Evolutionary conservation across 2,888 invertebrate species (phyloP), one percentile per base, ranked within the genome.

Genomic region (Cyrtodaria siliqua): DNA sequence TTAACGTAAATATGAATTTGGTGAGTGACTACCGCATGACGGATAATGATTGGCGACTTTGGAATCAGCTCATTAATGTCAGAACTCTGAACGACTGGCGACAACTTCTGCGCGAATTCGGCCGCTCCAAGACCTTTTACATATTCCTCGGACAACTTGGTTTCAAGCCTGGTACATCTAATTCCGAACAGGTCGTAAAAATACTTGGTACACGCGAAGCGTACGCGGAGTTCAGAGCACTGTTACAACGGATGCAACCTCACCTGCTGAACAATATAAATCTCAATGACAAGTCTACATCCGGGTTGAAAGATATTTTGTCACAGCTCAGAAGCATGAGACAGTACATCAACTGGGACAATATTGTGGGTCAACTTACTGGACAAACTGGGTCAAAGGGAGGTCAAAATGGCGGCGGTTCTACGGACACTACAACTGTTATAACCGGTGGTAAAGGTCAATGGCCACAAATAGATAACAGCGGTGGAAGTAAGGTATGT

Each of bases 171-270:
- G 78, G 82, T 50, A 81, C 85, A 3, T 69, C 81, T 0, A 81
- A 82, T 50, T 82, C 81, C 9, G 47, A 79, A 33, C 85, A 85
- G 55, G 82, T 85, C n/a, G 64, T 85, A 2, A 47, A 81, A 20
- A 77, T 84, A 18, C 60, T 85, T n/a, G 60, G 82, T 18, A 77
- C 83, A n/a, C 83, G 82, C 0, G 75, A 82, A 56, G 85, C 79
- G 1, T 80, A 70, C 18, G 63, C 61, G 18, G 69, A 81, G 20
- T 74, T 85, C 42, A 62, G 60, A 38, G 14, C 63, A 14, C 66
- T 85, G 9, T 42, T 85, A 3, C 24, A 73, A n/a, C 70, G 73
- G 56, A 56, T 85, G 33, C 69, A 73, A 33, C 63, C 47, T 66
- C 33, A 67, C 33, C 33, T 60, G 66, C 26, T 44, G 44, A 12